Conservation (phyloP, 2,888 invertebrate species). For the Watsonalla cultraria region DNA sequence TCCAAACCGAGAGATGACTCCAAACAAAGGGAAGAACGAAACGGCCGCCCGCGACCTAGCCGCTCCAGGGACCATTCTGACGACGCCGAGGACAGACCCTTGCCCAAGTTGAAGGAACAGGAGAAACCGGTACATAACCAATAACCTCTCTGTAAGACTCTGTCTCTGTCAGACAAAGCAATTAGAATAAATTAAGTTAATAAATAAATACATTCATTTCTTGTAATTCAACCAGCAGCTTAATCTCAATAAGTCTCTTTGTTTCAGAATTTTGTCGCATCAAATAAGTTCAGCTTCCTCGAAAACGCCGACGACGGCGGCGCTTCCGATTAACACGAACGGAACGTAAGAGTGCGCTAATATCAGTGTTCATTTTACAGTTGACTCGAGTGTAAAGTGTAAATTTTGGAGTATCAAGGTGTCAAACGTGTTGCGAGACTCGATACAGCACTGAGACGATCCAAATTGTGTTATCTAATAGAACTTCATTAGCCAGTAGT, state of each 20-base stretch:
- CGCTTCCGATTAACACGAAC: slow-evolving; percentile 52
- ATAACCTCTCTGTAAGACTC: too few species aligned
- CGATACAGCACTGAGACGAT: slow-evolving; percentile 51
- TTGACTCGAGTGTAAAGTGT: slow-evolving; percentile 73
- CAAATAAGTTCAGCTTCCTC: slow-evolving; percentile 87
- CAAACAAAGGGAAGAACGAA: slow-evolving; percentile 30
- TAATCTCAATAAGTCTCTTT: slow-evolving; percentile 13
- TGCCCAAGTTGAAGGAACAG: slow-evolving; percentile 87
- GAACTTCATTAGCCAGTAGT: slow-evolving; percentile 62
- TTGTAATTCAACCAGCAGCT: too few species aligned
- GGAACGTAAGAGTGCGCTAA: slow-evolving; percentile 34
- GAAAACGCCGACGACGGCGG: slow-evolving; percentile 81
- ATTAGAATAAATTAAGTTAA: too few species aligned
- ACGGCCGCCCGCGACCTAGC: slow-evolving; percentile 48
- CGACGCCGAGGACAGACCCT: slow-evolving; percentile 52
- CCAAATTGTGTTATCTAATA: slow-evolving; percentile 61
- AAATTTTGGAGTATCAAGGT: slow-evolving; percentile 67
- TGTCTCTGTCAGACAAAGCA: too few species aligned
- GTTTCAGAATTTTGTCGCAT: slow-evolving; percentile 84
- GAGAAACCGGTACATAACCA: slow-evolving; percentile 82
- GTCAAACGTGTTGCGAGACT: slow-evolving; percentile 52
- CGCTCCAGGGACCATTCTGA: slow-evolving; percentile 51
- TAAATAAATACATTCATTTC: too few species aligned
- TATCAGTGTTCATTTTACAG: slow-evolving; percentile 50
- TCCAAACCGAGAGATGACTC: background rate